Percentiles rank a stretch among this genome's conserved stretches.
Conservation (phyloP, 2,113 vertebrate species). For the Cinclus mexicanus region DNA sequence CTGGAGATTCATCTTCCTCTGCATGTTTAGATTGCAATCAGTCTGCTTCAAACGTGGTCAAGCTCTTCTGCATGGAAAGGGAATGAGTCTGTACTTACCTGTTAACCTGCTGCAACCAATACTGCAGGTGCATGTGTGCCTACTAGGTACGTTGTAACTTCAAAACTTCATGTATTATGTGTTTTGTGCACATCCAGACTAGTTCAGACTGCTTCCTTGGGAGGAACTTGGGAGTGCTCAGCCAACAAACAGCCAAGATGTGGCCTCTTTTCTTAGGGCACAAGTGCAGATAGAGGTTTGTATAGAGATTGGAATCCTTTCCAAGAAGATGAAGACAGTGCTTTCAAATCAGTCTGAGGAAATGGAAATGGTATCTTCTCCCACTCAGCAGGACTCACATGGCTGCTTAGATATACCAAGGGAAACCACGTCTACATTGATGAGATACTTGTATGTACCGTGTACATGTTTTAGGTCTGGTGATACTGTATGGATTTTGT, state of each 20-base stretch:
- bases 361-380: not conserved
- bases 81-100: not conserved
- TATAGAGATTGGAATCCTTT: not conserved
- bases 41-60: not conserved
- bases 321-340: not conserved
- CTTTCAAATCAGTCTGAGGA: not conserved
- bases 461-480: not conserved
- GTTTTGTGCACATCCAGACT: not conserved
- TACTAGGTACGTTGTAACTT: not conserved
- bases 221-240: not conserved
- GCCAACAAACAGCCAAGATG: not conserved
- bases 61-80: not conserved
- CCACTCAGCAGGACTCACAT: not conserved
- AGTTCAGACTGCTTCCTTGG: not conserved
- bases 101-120: not conserved
- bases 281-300: not conserved
- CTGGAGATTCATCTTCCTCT: not conserved
- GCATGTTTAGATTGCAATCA: not conserved
- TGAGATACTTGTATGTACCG: not conserved
- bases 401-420: not conserved
- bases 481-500: rapidly evolving
- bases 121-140: rapidly evolving
- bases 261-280: not conserved
- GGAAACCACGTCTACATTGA: not conserved
- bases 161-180: not conserved